Conservation (phyloP, 2,113 vertebrate species). For the Callochromis pleurospilus region DNA sequence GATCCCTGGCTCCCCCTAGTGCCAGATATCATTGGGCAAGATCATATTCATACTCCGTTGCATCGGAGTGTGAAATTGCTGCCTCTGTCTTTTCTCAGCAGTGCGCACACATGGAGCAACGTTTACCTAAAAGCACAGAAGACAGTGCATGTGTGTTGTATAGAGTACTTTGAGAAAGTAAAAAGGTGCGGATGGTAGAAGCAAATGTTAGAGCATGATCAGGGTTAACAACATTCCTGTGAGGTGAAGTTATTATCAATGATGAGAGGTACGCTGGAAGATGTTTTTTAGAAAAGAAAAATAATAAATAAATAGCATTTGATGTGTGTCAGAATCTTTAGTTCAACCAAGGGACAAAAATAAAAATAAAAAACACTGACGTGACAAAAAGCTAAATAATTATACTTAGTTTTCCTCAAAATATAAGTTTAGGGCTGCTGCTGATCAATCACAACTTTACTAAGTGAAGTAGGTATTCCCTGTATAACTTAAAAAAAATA, state of each 20-base stretch:
- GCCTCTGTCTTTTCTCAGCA: accelerated
- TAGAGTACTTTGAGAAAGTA: background rate
- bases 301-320: background rate
- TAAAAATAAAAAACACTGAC: background rate
- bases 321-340: background rate
- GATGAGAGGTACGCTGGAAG: background rate
- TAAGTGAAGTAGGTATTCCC: background rate
- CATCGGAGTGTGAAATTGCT: background rate
- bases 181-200: background rate
- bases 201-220: background rate
- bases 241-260: background rate
- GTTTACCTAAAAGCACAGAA: background rate
- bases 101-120: accelerated
- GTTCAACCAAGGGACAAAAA: background rate
- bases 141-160: accelerated
- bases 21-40: background rate
- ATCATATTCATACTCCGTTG: accelerated
- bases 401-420: background rate
- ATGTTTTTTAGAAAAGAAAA: background rate
- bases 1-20: background rate
- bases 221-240: background rate
- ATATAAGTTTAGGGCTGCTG: background rate
- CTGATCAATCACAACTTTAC: background rate
- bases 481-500: accelerated
- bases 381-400: background rate